Evolutionary conservation across 2,888 invertebrate species (phyloP), one percentile per base, ranked within the genome.

Genomic region (Petrolisthes manimaculis): DNA sequence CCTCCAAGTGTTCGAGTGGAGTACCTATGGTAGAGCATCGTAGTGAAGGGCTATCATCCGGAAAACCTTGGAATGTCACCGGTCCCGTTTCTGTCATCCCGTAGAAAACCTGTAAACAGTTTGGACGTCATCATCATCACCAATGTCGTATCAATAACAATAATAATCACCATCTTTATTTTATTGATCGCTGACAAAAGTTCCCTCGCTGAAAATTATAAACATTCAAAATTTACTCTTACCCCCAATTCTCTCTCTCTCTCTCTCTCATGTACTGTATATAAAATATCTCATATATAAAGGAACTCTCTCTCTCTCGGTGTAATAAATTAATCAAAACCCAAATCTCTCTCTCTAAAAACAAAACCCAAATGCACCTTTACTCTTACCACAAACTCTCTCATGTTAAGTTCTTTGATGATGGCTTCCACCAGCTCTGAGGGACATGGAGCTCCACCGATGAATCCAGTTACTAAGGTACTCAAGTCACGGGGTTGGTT

Each of bases 1-100:
- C 90, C 89, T 95, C 95, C 2, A 93, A 92, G 92, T 95, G 94
- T 88, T 94, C 94, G 80, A 93, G 92, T 5, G 94, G 93, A 90
- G 92, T 93, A 6, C 95, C 95, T 8, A 95, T 94, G 3, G 94
- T 94, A 53, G 93, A 92, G 6, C 94, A 93, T 85, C 94, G 92
- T 86, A 93, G 93, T 81, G 94, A 93, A 69, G 94, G 92, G 0
- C 93, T 92, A 92, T 95, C 95, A 51, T 93, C 92, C 3, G 93
- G 92, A 53, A 93, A 92, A 69, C 93, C 94, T 92, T 94, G 93
- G 92, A 94, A 94, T 4, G 94, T 94, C 8, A 94, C 94, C 0
- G 95, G 95, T 91, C 94, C 94, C 2, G 94, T 94, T 92, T 95
- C 95, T 6, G 95, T 95, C 90, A 94, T 93, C 0, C 95, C 95